Base-by-base conservation (phyloP, 2,888 invertebrate species). In the Trissolcus brochymenae region DNA sequence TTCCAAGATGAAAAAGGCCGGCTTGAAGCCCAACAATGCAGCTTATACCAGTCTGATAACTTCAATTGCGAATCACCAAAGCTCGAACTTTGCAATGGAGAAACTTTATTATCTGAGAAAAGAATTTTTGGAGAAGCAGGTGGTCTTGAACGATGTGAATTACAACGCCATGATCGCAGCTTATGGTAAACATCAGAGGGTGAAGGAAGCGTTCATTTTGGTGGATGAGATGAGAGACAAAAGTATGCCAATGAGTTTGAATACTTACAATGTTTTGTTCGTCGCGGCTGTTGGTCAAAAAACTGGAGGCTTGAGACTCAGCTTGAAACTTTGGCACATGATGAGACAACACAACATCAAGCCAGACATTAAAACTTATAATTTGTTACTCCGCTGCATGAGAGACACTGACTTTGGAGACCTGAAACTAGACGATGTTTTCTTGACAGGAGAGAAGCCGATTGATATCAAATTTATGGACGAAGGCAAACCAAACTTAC, bases 131-230 rank as follows among this genome's bases (percentile, higher is more conserved):
- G 93, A 94, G 81, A 94, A 94, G 82, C 91, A 92, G 6, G 90
- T 93, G 79, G 90, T 92, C 79, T 93, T 95, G 2, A 96, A 96
- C 86, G 87, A 92, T 0, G 92, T 93, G 6, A 95, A 94, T 84
- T 97, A 95, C 85, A 94, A 97, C 90, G 93, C 95, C 2, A 95
- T 98, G 94, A 95, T 98, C 40, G 97, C 96, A 91, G 96, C 96
- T 1, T 98, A 95, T 90, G 96, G 96, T 0, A 91, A 94, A 74
- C 95, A 95, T 89, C 95, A 95, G 0, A 94, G 96, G 87, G 86
- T 96, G 16, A 85, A 92, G 70, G 93, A 93, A 43, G 95, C 97
- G 0, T 97, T 97, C 88, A 87, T 91, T 85, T 87, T 98, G 68
- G 95, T 94, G 1, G 97, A 98, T 90, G 95, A 96, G 90, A 96